Evolutionary conservation across 2,113 vertebrate genomes (phyloP), one percentile per base, ranked within the genome.

Genomic region (Poeciliopsis retropinna): DNA sequence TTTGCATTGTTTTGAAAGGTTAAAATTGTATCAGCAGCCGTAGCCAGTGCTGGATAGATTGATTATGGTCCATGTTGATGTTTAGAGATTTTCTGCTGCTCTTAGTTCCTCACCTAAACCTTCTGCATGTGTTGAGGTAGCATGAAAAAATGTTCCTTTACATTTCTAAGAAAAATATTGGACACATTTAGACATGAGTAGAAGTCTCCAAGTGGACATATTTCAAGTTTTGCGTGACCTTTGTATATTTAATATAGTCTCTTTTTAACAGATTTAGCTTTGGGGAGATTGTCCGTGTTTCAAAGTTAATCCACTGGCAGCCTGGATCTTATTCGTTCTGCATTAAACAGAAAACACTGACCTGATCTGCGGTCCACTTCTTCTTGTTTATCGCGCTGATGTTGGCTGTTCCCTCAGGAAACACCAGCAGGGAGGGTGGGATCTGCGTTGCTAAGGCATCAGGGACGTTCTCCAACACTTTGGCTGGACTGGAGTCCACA

Each of bases 371-470:
- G 0, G 66, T 84, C 85, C 85, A 89, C 13, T 1, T 66, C 64
- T 86, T 89, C 17, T 7, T 61, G 69, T 89, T 86, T 10, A 86
- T 51, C 63, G 72, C 54, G 1, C 1, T 63, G 22, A 86, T 37
- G 63, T 84, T 1, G 14, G 47, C 68, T 60, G 41, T 47, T 4
- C 6, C 17, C 7, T 9, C 5, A 65, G 81, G 28, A 31, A 88
- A 86, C 12, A 29, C 1, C 44, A 90, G 75, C 64, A 34, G 5
- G 22, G 57, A 62, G 0, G 62, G 44, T 32, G 86, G 79, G 44
- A 90, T 90, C 32, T 73, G 30, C 28, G 25, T 64, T 63, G 86
- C 84, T 66, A 90, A 67, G 13, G 63, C 60, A 79, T 90, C 75
- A 0, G 88, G 88, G 27, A 90, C 84, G 73, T 90, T 88, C 47